Evolutionary conservation across 2,113 vertebrate species (phyloP).

Genomic region (Hypocryptadius cinnamomeus): DNA sequence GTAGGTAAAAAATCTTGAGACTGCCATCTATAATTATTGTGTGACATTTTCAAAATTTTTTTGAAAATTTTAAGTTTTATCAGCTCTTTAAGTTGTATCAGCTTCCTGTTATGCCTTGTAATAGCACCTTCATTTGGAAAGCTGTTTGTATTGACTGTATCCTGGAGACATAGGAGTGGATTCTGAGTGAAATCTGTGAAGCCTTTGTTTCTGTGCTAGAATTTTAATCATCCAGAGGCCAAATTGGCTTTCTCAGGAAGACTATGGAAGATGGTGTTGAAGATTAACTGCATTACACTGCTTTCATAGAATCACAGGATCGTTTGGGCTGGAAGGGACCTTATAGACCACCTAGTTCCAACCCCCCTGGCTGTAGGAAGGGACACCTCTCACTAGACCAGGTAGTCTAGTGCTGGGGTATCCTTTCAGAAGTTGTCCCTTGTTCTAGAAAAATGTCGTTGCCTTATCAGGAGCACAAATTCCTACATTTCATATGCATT

Average conservation of each 20-base stretch:
- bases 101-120: neutral
- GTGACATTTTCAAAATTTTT: neutral
- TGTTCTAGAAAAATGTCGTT: neutral
- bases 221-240: neutral
- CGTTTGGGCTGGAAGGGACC: neutral
- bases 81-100: neutral
- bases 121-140: neutral
- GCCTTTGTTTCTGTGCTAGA: neutral
- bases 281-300: neutral
- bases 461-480: neutral
- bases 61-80: neutral
- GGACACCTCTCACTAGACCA: neutral
- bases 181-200: neutral
- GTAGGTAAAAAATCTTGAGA: neutral
- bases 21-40: neutral
- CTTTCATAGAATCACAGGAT: neutral
- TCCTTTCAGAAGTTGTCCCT: neutral
- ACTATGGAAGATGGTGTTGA: rapidly evolving
- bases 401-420: neutral
- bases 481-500: neutral
- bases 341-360: neutral
- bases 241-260: neutral
- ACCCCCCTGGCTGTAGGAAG: neutral
- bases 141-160: neutral
- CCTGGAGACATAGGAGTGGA: neutral